These are phyloP conservation scores for Callithrix jacchus DNA, from an alignment of 2,113 vertebrate species.

Conservation along the genomic window DNA sequence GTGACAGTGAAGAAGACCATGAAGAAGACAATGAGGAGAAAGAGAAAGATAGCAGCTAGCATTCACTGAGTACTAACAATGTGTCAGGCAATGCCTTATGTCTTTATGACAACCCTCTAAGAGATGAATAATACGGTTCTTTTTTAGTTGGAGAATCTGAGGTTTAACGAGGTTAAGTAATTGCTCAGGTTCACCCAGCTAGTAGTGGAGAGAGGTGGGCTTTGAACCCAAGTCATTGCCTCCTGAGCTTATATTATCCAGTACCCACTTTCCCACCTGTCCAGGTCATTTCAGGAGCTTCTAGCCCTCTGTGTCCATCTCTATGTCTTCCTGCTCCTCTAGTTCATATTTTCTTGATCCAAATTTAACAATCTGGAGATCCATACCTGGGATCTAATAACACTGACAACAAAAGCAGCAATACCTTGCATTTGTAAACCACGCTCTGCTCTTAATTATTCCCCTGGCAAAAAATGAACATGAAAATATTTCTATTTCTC, in stretches of 20 bases:
- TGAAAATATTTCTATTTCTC: not conserved
- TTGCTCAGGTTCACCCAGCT: not conserved
- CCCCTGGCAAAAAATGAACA: not conserved
- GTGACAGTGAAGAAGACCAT: fast-evolving
- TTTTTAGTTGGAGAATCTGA: not conserved
- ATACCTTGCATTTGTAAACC: not conserved
- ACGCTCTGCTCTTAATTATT: not conserved
- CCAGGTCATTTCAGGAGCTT: not conserved
- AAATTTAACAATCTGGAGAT: not conserved
- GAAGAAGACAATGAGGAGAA: not conserved
- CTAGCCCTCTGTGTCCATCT: not conserved
- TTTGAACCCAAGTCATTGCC: not conserved
- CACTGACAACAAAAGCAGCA: not conserved
- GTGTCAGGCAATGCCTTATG: not conserved
- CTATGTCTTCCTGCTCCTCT: not conserved
- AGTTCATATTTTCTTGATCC: not conserved
- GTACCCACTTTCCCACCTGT: not conserved
- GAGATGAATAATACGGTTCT: not conserved
- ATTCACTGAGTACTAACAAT: not conserved
- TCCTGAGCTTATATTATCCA: not conserved
- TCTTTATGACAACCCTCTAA: not conserved
- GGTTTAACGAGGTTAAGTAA: not conserved
- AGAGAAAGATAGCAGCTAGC: not conserved
- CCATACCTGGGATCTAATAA: not conserved
- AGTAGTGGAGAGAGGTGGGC: not conserved